These are phyloP conservation scores for Drosophila falleni DNA, from an alignment of 2,888 invertebrate species.

Conservation along the genomic window DNA sequence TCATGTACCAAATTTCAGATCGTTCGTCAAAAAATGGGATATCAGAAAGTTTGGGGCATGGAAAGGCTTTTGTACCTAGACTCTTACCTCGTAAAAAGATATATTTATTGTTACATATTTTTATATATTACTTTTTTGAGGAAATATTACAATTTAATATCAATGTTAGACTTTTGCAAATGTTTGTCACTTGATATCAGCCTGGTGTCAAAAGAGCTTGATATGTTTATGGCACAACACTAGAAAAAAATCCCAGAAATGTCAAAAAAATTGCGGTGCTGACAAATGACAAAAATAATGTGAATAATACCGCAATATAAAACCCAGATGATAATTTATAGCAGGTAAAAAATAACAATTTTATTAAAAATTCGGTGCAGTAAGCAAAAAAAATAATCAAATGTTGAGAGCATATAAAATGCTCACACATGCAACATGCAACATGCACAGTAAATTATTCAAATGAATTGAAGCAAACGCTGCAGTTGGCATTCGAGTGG, in stretches of 20 bases:
- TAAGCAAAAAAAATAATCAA: constrained; percentile 47
- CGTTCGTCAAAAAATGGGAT: too few relatives aligned
- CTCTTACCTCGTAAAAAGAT: too few relatives aligned
- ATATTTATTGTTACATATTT: too few relatives aligned
- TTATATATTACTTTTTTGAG: too few relatives aligned
- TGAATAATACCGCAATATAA: constrained; percentile 18
- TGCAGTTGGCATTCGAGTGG: constrained; percentile 70
- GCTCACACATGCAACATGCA: constrained; percentile 37
- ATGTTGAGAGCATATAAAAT: constrained; percentile 62
- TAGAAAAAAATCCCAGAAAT: constrained; percentile 19
- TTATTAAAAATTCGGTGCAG: constrained; percentile 36
- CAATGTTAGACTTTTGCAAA: neutral
- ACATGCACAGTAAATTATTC: constrained; percentile 65
- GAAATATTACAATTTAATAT: neutral
- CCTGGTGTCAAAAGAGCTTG: neutral
- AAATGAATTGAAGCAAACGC: constrained; percentile 68
- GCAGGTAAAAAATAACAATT: constrained; percentile 36
- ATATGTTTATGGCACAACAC: neutral
- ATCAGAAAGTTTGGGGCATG: too few relatives aligned
- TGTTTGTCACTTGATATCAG: neutral
- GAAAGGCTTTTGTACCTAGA: too few relatives aligned
- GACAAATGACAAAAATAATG: constrained; percentile 15
- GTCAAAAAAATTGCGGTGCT: constrained; percentile 35
- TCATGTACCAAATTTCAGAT: too few relatives aligned
- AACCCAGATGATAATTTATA: constrained; percentile 30